Evolutionary conservation across 2,888 invertebrate genomes (phyloP), one percentile per base, ranked within the genome.

Genomic region (Sminthurinus aureus): DNA sequence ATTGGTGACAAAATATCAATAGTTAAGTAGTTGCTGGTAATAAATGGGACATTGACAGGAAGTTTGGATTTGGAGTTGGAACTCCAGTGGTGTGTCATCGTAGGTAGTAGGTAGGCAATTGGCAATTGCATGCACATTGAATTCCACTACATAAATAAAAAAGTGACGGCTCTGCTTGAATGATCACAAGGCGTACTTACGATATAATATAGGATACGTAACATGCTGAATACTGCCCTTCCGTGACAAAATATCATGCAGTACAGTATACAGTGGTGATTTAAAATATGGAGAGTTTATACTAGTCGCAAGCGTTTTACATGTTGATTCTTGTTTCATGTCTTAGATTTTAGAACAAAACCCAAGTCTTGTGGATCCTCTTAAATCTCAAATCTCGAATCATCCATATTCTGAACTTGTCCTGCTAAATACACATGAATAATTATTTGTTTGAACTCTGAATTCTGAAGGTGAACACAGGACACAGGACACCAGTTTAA

Each of bases 21-120:
- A 71, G 24, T 71, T 71, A 20, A 79, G 64, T 38, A 79, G 66
- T 69, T 75, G 38, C 12, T 73, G 73, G 52, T 79, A 79, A 79
- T 81, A 81, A 81, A 81, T 81, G 80, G 80, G 73, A 52, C 80
- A 81, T 81, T 81, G 80, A 81, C 73, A 81, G 80, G 80, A 81
- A 81, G 80, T 81, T 81, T 58, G 38, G 38, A 38, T 38, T 38
- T 38, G 38, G 38, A 38, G 38, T 38, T 58, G 58, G 80, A 69
- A 81, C 80, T 58, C 58, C 69, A 73, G 69, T 15, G 75, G 75
- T 71, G 80, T 58, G 15, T 13, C 73, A 73, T 80, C 52, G 18
- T 58, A 51, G 9, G 78, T 67, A n/a, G 15, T 6, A 79, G 69
- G 80, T 80, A 50, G 52, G 80, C 80, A 58, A 73, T 81, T 81